phyloP scores from a whole-genome alignment of 2,797 vertebrate species.

The Pagetopsis macropterus region DNA sequence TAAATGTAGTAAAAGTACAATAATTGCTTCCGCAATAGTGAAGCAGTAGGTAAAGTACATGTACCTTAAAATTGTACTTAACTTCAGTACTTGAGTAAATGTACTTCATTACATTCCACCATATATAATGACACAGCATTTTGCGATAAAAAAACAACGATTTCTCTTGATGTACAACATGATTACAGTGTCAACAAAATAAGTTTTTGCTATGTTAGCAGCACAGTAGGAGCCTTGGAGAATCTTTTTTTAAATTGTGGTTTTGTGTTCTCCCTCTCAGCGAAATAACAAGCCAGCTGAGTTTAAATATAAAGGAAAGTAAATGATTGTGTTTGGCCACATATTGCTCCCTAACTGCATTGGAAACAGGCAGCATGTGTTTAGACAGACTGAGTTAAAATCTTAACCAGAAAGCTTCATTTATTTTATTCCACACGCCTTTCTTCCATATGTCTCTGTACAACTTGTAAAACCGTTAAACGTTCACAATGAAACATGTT shows the following conservation, averaged over 20 bases:
- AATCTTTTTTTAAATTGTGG: conserved; percentile 6
- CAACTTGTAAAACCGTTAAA: neutral
- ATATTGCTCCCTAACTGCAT: conserved; percentile 7
- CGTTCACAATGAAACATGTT: neutral
- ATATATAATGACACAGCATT: neutral
- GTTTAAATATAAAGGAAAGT: conserved; percentile 30
- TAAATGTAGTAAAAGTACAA: no score
- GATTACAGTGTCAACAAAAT: conserved; percentile 17
- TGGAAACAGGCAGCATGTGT: conserved; percentile 19
- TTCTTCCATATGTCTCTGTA: neutral
- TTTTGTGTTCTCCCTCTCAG: conserved; percentile 1
- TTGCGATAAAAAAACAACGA: conserved; percentile 1
- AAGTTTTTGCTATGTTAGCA: conserved; percentile 3
- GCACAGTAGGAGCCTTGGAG: neutral
- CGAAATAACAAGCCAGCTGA: conserved; percentile 30
- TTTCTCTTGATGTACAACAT: neutral
- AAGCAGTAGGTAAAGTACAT: no score
- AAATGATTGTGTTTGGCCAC: conserved; percentile 33
- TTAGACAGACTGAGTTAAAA: conserved; percentile 9
- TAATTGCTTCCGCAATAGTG: no score
- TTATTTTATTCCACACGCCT: neutral
- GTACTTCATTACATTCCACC: no score
- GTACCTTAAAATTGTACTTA: no score
- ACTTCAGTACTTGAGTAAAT: no score
- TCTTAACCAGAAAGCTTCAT: neutral